phyloP scores from a whole-genome alignment of 2,888 invertebrate genomes.

The Biston betularia region DNA sequence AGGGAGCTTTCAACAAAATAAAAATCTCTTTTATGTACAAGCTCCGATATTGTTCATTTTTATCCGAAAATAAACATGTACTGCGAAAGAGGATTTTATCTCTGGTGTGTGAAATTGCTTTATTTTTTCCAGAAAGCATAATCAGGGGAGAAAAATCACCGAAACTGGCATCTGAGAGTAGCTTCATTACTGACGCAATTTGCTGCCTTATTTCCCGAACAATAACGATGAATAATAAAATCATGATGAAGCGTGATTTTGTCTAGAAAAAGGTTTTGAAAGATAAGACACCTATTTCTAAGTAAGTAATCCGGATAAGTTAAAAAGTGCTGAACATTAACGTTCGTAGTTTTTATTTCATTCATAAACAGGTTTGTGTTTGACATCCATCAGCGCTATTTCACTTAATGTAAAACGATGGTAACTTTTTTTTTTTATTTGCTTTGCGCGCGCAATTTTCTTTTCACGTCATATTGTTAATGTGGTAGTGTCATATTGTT shows the following conservation, averaged over 20 bases:
- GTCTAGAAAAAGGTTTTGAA: neutral
- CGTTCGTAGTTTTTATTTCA: too few species aligned
- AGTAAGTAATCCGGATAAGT: too few species aligned
- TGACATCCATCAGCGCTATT: too few species aligned
- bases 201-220: conserved; percentile 21
- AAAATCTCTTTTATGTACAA: conserved; percentile 26
- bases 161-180: conserved; percentile 15
- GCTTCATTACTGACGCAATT: conserved; percentile 26
- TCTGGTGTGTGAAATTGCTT: conserved; percentile 35
- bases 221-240: conserved; percentile 18
- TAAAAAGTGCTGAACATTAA: too few species aligned
- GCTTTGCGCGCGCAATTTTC: too few species aligned
- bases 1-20: conserved; percentile 20
- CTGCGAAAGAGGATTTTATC: conserved; percentile 20
- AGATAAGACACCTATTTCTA: neutral
- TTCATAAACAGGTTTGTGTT: too few species aligned
- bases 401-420: too few species aligned
- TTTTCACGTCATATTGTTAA: too few species aligned
- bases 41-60: conserved; percentile 29
- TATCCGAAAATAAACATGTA: conserved; percentile 29
- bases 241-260: conserved; percentile 16
- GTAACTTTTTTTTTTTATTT: too few species aligned
- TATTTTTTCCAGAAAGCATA: conserved; percentile 29
- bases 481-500: too few species aligned
- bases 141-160: conserved; percentile 15